Evolutionary conservation across 2,113 vertebrate species (phyloP).

Genomic region (Mustela nigripes): DNA sequence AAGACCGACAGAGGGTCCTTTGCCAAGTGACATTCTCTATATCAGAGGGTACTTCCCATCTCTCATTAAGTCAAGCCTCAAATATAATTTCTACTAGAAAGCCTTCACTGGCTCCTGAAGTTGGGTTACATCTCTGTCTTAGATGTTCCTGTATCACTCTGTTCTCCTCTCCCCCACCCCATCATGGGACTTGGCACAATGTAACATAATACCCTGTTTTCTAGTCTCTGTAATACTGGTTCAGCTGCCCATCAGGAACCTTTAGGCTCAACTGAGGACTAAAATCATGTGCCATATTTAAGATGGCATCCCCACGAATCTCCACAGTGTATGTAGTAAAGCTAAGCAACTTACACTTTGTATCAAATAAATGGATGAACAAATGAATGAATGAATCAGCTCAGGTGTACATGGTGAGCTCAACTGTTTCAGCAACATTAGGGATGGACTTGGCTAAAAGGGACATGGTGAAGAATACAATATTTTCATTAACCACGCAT

Average conservation of each 20-base stretch:
- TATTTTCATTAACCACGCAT: background rate
- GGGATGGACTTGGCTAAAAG: background rate
- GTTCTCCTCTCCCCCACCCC: background rate
- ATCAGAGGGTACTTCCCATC: background rate
- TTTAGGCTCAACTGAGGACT: background rate
- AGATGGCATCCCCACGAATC: background rate
- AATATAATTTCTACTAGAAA: background rate
- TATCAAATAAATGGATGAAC: background rate
- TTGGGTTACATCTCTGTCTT: accelerated
- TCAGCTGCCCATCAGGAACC: background rate
- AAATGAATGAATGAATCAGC: background rate
- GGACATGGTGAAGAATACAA: background rate
- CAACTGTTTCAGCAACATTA: background rate
- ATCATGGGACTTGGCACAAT: background rate
- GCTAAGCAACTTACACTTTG: background rate
- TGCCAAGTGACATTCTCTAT: background rate
- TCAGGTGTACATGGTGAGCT: background rate
- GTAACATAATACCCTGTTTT: background rate
- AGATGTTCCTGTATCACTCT: too few relatives aligned
- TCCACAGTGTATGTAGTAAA: background rate
- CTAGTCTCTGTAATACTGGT: background rate
- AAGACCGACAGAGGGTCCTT: background rate
- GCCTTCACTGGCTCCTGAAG: too few relatives aligned
- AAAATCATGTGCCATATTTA: background rate
- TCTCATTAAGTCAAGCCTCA: background rate